These are phyloP conservation scores for Thalpophila matura DNA, from an alignment of 2,888 invertebrate species.

Conservation along the genomic window DNA sequence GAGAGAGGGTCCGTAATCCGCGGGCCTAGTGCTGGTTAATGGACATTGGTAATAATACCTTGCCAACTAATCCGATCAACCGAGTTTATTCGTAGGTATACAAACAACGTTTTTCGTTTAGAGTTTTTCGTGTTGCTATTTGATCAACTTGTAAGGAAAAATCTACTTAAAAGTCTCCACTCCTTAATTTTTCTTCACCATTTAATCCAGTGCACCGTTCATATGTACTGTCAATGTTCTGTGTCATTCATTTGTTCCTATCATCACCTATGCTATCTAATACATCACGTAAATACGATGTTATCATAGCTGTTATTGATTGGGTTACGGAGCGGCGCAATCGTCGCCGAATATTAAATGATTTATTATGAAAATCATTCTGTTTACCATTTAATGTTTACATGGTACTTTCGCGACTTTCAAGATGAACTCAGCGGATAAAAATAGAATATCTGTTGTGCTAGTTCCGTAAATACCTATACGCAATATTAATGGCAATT, in stretches of 20 bases:
- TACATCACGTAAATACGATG: conserved; percentile 14
- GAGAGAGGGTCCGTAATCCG: no score
- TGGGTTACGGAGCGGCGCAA: conserved; percentile 32
- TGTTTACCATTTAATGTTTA: conserved; percentile 25
- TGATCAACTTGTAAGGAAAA: neutral
- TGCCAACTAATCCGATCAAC: neutral
- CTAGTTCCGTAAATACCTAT: conserved; percentile 20
- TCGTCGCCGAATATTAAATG: conserved; percentile 9
- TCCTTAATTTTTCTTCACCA: neutral
- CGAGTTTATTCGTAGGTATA: neutral
- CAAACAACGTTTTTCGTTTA: neutral
- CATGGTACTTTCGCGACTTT: conserved; percentile 7
- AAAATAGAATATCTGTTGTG: conserved; percentile 4
- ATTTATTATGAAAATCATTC: conserved; percentile 14
- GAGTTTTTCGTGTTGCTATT: neutral
- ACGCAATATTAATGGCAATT: neutral
- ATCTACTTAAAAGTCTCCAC: neutral
- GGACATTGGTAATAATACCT: no score
- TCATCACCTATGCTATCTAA: conserved; percentile 10
- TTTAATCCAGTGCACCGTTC: neutral
- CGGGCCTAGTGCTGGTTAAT: no score
- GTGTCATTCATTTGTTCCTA: conserved; percentile 18
- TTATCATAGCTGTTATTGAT: conserved; percentile 41
- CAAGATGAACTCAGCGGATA: conserved; percentile 24
- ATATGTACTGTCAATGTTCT: conserved; percentile 35